phyloP scores from a whole-genome alignment of 2,797 vertebrate genomes.

The Acipenser oxyrinchus region DNA sequence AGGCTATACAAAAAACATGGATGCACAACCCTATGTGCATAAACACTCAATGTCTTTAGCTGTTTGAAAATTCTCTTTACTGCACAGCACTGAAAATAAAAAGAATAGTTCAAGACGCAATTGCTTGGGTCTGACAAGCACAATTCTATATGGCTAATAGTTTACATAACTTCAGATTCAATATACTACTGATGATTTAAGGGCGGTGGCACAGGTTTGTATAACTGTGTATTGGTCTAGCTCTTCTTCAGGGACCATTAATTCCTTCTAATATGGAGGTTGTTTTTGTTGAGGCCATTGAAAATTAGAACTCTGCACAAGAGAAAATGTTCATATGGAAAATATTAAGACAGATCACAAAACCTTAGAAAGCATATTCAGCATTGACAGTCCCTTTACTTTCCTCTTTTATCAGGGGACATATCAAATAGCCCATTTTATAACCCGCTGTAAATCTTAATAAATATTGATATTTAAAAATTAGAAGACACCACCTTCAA shows the following conservation, averaged over 20 bases:
- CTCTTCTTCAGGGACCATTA: conserved; percentile 22
- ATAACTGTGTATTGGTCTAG: conserved; percentile 23
- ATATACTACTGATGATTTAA: conserved; percentile 8
- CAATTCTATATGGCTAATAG: conserved; percentile 24
- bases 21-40: neutral
- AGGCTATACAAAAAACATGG: neutral
- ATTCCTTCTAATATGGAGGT: no score
- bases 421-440: no score
- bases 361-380: no score
- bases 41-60: neutral
- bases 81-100: conserved; percentile 8
- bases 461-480: no score
- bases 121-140: conserved; percentile 26
- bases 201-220: conserved; percentile 27
- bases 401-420: no score
- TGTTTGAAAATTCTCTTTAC: conserved; percentile 9
- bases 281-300: no score
- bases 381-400: no score
- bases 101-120: conserved; percentile 24
- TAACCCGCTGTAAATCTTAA: no score
- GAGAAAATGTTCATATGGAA: no score
- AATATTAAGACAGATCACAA: no score
- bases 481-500: no score
- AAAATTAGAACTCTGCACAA: no score
- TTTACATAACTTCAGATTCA: conserved; percentile 25